These are phyloP conservation scores for Peromyscus nudipes DNA, from an alignment of 2,797 vertebrate genomes.

Conservation along the genomic window DNA sequence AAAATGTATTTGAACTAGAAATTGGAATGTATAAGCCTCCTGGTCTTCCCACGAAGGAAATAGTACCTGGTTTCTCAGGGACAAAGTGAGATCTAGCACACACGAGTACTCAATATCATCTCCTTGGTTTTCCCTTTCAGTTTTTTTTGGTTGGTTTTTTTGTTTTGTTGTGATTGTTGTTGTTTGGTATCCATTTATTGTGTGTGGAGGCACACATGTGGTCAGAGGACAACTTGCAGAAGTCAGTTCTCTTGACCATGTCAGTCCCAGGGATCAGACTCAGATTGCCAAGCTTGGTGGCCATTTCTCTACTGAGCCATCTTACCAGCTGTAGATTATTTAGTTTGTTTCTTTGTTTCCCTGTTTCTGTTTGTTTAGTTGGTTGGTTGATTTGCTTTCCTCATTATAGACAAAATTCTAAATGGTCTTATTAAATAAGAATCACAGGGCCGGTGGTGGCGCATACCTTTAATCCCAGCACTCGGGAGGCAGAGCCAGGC, in stretches of 20 bases:
- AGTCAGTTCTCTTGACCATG: neutral
- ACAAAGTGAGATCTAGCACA: neutral
- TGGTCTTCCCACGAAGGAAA: neutral
- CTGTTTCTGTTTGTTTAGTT: neutral
- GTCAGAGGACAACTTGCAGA: neutral
- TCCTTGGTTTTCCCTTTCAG: slow-evolving; percentile 15
- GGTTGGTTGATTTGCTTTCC: neutral
- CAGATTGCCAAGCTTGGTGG: neutral
- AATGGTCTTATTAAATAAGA: too few relatives aligned
- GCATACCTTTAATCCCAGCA: too few relatives aligned
- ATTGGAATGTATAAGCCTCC: slow-evolving; percentile 1
- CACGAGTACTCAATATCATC: neutral
- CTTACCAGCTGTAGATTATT: neutral
- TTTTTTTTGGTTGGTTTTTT: neutral
- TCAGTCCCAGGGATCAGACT: neutral
- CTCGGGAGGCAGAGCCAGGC: too few relatives aligned
- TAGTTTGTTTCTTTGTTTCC: neutral
- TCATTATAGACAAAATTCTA: too few relatives aligned
- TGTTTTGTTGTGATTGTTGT: too few relatives aligned
- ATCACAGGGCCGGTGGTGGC: too few relatives aligned
- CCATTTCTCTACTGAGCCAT: neutral
- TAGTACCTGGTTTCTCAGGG: neutral
- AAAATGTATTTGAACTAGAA: slow-evolving; percentile 2
- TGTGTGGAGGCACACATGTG: neutral
- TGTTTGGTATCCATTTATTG: neutral